Percentiles rank a stretch among this genome's conserved stretches.
Conservation (phyloP, 2,797 vertebrate species). For the Labeo calbasu region DNA sequence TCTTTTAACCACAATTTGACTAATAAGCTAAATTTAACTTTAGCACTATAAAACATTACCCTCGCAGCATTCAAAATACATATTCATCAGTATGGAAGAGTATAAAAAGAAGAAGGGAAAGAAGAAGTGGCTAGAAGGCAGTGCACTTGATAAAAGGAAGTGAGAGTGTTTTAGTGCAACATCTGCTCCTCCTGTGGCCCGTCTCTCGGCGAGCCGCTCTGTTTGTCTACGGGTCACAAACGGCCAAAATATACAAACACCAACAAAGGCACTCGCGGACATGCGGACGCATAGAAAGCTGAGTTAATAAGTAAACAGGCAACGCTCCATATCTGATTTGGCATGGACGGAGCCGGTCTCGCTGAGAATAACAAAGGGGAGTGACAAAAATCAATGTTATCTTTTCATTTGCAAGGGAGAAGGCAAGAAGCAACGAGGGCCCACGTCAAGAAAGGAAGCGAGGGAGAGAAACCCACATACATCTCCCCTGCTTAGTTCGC, state of each 20-base stretch:
- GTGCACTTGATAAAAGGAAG: slow-evolving; percentile 76
- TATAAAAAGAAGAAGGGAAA: slow-evolving; percentile 79
- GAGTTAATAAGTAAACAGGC: slow-evolving; percentile 78
- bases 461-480: slow-evolving; percentile 77
- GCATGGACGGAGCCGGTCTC: slow-evolving; percentile 66
- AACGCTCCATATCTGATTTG: slow-evolving; percentile 73
- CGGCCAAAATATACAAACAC: slow-evolving; percentile 58
- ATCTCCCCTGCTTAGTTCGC: slow-evolving; percentile 76
- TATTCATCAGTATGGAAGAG: slow-evolving; percentile 57
- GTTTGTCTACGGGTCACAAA: slow-evolving; percentile 73
- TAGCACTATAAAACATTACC: slow-evolving; percentile 36
- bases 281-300: slow-evolving; percentile 59
- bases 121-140: slow-evolving; percentile 71
- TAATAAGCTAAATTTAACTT: slow-evolving; percentile 51
- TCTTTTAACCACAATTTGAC: slow-evolving; percentile 39
- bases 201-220: slow-evolving; percentile 52
- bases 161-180: slow-evolving; percentile 77
- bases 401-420: slow-evolving; percentile 75
- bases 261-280: slow-evolving; percentile 53
- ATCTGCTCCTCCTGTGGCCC: slow-evolving; percentile 77
- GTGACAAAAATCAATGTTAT: slow-evolving; percentile 79
- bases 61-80: slow-evolving; percentile 52
- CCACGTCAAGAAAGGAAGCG: slow-evolving; percentile 67
- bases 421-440: slow-evolving; percentile 66
- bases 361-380: slow-evolving; percentile 72